Conservation (phyloP, 2,113 vertebrate species). For the Pituophis catenifer region DNA sequence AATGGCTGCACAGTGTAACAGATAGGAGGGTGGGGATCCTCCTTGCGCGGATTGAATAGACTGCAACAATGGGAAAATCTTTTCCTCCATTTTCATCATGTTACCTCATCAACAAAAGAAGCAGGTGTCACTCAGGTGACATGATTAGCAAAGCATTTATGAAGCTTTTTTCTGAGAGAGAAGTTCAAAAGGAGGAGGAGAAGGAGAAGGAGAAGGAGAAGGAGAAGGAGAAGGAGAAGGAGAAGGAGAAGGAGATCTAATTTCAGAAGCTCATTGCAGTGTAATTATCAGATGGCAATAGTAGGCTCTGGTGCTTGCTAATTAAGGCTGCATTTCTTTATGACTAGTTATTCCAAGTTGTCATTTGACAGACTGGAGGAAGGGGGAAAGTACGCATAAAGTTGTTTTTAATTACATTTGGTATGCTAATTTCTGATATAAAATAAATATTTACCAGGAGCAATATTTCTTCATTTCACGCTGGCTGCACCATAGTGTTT, state of each 20-base stretch:
- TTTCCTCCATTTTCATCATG: constrained; percentile 4
- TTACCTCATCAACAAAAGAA: not conserved
- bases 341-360: constrained; percentile 69
- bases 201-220: not conserved
- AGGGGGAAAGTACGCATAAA: constrained; percentile 57
- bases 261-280: constrained; percentile 64
- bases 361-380: constrained; percentile 67
- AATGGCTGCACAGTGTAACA: not conserved
- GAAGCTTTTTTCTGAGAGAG: not conserved
- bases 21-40: not conserved
- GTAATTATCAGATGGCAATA: constrained; percentile 66
- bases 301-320: constrained; percentile 64
- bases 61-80: not conserved
- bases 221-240: not conserved
- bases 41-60: not conserved
- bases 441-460: constrained; percentile 84
- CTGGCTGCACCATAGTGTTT: constrained; percentile 71
- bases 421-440: constrained; percentile 85
- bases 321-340: constrained; percentile 71
- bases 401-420: constrained; percentile 84
- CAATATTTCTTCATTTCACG: constrained; percentile 83
- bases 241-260: constrained; percentile 24
- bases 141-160: not conserved
- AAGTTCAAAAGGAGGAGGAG: constrained; percentile 6
- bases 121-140: constrained; percentile 32